These are phyloP conservation scores for Drosophila dives DNA, from an alignment of 2,888 invertebrate genomes.

Conservation along the genomic window DNA sequence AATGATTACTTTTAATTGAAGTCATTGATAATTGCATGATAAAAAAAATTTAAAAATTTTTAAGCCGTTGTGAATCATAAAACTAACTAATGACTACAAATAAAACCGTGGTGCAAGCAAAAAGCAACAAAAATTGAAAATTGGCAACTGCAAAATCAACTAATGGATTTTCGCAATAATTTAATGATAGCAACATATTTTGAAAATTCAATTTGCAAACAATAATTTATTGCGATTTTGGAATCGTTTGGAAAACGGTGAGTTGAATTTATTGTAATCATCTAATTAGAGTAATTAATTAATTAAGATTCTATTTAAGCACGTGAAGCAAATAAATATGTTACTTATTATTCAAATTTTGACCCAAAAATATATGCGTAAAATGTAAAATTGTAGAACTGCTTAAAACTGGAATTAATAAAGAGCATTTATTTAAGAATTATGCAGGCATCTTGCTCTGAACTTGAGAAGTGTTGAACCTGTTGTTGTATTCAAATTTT, in stretches of 20 bases:
- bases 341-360: not conserved
- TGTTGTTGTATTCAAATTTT: constrained; percentile 3
- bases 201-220: constrained; percentile 39
- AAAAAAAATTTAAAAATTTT: constrained; percentile 12
- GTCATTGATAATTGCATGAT: constrained; percentile 15
- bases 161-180: constrained; percentile 64
- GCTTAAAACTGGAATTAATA: not conserved
- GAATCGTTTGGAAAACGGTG: constrained; percentile 33
- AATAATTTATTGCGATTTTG: constrained; percentile 38
- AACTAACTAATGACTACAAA: constrained; percentile 17
- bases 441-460: not conserved
- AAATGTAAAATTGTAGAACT: not conserved
- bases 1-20: constrained; percentile 20
- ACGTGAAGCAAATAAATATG: not conserved
- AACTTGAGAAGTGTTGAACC: not conserved
- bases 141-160: constrained; percentile 55
- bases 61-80: constrained; percentile 31
- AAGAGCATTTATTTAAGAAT: not conserved
- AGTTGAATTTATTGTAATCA: constrained; percentile 19
- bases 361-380: not conserved
- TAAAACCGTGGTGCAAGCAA: constrained; percentile 16
- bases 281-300: not conserved
- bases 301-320: not conserved
- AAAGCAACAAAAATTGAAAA: constrained; percentile 23
- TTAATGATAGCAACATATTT: constrained; percentile 62